Conservation (phyloP, 2,888 invertebrate genomes). For the Plemyria rubiginata region DNA sequence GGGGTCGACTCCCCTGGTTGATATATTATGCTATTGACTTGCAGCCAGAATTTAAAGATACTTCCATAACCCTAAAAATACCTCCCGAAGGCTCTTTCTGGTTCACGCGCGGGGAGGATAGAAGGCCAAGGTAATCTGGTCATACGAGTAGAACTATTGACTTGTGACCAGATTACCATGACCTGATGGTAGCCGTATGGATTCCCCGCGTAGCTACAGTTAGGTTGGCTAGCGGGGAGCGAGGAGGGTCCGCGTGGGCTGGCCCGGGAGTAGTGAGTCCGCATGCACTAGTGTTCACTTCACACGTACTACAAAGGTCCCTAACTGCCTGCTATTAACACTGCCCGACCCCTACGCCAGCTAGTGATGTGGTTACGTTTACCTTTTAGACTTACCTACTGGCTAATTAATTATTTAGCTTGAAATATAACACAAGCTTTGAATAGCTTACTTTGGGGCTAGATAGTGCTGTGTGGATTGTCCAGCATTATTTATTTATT, state of each 20-base stretch:
- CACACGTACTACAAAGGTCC: conserved; percentile 81
- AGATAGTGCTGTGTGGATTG: too few relatives aligned
- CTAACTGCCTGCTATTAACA: conserved; percentile 84
- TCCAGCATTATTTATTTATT: too few relatives aligned
- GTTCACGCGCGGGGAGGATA: conserved; percentile 3
- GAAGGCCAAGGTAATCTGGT: conserved; percentile 17
- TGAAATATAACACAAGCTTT: too few relatives aligned
- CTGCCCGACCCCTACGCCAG: conserved; percentile 64
- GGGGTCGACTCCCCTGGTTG: conserved; percentile 57
- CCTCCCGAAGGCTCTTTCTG: conserved; percentile 12
- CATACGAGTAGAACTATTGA: conserved; percentile 42
- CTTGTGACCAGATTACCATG: conserved; percentile 48
- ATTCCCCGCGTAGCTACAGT: neutral
- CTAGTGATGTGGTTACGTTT: conserved; percentile 60
- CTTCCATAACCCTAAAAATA: conserved; percentile 15
- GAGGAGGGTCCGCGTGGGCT: conserved; percentile 39
- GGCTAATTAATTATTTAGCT: conserved; percentile 13
- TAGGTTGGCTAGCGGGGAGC: conserved; percentile 30
- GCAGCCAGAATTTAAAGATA: conserved; percentile 53
- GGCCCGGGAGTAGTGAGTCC: conserved; percentile 51
- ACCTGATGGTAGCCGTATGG: conserved; percentile 37
- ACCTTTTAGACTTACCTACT: conserved; percentile 8
- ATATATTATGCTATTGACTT: conserved; percentile 50
- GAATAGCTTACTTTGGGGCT: too few relatives aligned
- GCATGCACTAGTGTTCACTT: conserved; percentile 77